Evolutionary conservation across 2,888 invertebrate genomes (phyloP), one percentile per base, ranked within the genome.

Genomic region (Zonitis immaculata): DNA sequence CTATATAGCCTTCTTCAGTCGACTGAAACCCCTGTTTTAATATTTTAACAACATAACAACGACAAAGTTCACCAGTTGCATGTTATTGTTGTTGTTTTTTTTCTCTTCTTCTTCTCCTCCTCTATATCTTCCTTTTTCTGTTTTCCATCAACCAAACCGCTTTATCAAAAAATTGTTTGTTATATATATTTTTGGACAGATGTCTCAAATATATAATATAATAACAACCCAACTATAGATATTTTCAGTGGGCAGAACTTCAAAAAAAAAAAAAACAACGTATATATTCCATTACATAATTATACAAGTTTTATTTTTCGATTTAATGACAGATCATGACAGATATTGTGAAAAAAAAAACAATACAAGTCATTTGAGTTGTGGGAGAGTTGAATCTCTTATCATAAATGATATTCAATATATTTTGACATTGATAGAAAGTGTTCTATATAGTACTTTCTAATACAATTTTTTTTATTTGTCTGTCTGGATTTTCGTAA

Each of bases 51-150:
- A 14, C 14, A 35, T 1, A 18, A 35, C 18, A 18, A 45, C 28
- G 27, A 42, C 16, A 49, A 42, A 42, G 43, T 18, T 39, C 49
- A 49, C 43, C 49, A 49, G 49, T 49, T 49, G 49, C 49, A 42
- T 14, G 22, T 35, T 48, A 6, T 39, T 39, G 3, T 35, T 27
- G 8, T 27, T 27, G 22, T 27, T 27, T 27, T 27, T 27, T 27
- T 27, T 27, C 27, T 8, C 27, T 27, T 7, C 27, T 2, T 27
- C 6, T 6, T 7, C 27, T 2, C 8, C 27, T 7, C n/a, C n/a
- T n/a, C n/a, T n/a, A n/a, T n/a, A n/a, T n/a, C 26, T 26, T n/a
- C 28, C 3, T 28, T 28, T 39, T 39, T 18, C 14, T 32, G n/a
- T n/a, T n/a, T 32, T 20, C 39, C 39, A 26, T 25, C 25, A 44